These are phyloP conservation scores for Eriosoma lanigerum DNA, from an alignment of 1,140 invertebrate genomes.

Conservation along the genomic window DNA sequence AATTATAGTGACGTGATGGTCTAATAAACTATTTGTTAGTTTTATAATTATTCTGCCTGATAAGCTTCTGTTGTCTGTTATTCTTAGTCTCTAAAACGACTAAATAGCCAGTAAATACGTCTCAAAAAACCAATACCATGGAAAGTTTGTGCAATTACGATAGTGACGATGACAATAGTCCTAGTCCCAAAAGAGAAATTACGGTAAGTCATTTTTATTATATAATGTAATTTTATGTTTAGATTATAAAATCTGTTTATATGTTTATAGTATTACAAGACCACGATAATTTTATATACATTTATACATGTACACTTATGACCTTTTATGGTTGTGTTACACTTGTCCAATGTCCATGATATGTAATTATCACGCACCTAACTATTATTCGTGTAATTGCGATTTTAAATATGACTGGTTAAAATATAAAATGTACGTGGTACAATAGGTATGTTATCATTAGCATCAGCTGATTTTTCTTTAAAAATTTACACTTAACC, in stretches of 20 bases:
- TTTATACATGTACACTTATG: too few species aligned
- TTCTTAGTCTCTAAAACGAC: background rate
- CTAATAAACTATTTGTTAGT: background rate
- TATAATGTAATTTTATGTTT: too few species aligned
- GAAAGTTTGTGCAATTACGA: slow-evolving; percentile 41
- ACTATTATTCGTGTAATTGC: too few species aligned
- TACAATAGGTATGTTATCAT: background rate
- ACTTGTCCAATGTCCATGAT: too few species aligned
- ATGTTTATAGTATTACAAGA: too few species aligned
- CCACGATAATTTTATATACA: too few species aligned
- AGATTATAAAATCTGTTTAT: too few species aligned
- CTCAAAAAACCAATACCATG: background rate
- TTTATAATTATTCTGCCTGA: background rate
- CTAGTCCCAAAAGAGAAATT: slow-evolving; percentile 1
- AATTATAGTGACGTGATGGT: background rate
- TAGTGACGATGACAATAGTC: slow-evolving; percentile 28
- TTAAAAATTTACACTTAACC: too few species aligned
- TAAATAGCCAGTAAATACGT: background rate
- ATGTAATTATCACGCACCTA: too few species aligned
- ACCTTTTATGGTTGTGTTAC: too few species aligned
- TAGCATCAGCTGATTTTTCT: background rate
- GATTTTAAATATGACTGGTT: too few species aligned
- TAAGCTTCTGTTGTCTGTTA: background rate
- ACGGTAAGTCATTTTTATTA: slow-evolving; percentile 14
- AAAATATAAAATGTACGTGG: background rate